These are phyloP conservation scores for Castor canadensis DNA, from an alignment of 2,113 vertebrate genomes.

Conservation along the genomic window DNA sequence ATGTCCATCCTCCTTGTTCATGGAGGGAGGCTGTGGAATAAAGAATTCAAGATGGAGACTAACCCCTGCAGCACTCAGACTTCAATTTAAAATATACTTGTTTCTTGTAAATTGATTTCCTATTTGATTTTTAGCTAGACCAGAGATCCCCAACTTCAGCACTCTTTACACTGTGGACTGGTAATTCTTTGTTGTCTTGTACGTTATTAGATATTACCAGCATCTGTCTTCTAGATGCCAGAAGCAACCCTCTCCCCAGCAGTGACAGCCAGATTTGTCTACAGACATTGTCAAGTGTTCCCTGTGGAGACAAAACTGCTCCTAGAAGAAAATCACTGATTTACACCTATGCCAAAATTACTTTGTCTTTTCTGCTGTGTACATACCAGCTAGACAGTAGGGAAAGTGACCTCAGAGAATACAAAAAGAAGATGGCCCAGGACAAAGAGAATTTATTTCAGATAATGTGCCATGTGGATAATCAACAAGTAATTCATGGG, in stretches of 20 bases:
- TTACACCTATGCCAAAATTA: constrained; percentile 28
- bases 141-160: not conserved
- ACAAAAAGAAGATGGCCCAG: not conserved
- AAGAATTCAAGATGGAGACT: not conserved
- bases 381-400: not conserved
- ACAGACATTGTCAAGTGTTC: not conserved
- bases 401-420: not conserved
- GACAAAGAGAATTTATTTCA: constrained; percentile 50
- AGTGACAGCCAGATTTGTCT: not conserved
- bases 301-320: not conserved
- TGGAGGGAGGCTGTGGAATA: not conserved
- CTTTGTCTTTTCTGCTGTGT: constrained; percentile 6
- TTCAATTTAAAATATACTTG: constrained; percentile 5
- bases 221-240: not conserved
- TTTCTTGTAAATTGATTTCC: not conserved
- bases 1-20: not conserved
- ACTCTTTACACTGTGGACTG: not conserved
- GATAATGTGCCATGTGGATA: constrained; percentile 42
- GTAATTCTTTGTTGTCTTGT: not conserved
- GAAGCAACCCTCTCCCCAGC: not conserved
- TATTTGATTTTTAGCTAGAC: not conserved
- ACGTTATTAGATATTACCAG: not conserved
- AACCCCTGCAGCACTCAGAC: not conserved
- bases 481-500: constrained; percentile 58
- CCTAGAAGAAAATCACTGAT: constrained; percentile 1